These are phyloP conservation scores for Protobothrops flavoviridis DNA, from an alignment of 2,113 vertebrate genomes.

Conservation along the genomic window DNA sequence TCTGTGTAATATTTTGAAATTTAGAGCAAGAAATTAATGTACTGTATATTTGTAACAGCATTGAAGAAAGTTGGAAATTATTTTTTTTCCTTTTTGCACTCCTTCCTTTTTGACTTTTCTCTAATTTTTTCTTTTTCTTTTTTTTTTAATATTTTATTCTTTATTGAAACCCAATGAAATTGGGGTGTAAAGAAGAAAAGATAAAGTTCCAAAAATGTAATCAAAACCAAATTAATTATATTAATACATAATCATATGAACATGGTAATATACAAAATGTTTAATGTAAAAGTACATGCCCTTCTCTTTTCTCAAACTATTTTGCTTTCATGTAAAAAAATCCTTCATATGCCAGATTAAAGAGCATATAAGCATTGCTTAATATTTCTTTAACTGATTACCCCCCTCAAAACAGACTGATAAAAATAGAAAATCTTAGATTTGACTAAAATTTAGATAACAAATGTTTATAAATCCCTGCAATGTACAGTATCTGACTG, in stretches of 20 bases:
- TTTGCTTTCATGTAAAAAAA: background rate
- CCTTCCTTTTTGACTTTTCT: no score
- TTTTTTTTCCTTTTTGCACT: no score
- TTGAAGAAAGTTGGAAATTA: no score
- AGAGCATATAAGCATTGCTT: background rate
- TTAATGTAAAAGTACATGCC: background rate
- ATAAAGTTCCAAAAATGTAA: background rate
- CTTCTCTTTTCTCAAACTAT: background rate
- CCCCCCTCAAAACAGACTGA: no score
- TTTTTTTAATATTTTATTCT: no score
- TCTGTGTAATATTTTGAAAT: no score
- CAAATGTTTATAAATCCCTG: background rate
- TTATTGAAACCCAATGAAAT: no score
- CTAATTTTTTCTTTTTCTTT: no score
- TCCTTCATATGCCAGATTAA: background rate
- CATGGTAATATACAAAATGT: background rate
- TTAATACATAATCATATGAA: background rate
- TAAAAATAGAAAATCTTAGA: background rate
- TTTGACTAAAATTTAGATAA: background rate
- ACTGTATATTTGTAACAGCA: no score
- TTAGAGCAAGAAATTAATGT: no score
- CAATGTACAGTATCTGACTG: background rate
- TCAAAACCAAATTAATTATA: background rate
- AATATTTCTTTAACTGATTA: background rate
- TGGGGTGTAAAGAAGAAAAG: no score